phyloP scores from a whole-genome alignment of 2,797 vertebrate genomes.

The Urophycis tenuis region DNA sequence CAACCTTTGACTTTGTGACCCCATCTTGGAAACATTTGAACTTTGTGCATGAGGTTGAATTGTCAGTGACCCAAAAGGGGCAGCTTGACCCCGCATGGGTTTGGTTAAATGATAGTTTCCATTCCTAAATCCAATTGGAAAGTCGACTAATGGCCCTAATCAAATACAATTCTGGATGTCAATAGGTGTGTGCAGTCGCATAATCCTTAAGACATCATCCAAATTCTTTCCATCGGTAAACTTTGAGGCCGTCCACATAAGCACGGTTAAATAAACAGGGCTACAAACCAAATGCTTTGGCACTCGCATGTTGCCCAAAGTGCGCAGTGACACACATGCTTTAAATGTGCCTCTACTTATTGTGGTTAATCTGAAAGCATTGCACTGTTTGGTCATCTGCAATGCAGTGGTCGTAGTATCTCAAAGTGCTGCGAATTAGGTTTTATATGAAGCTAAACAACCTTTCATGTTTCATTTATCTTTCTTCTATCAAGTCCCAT shows the following conservation, averaged over 20 bases:
- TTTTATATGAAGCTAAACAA: conserved; percentile 50
- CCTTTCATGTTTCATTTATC: conserved; percentile 52
- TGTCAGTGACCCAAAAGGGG: conserved; percentile 4
- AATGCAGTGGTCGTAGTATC: conserved; percentile 38
- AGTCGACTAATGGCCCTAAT: conserved; percentile 1
- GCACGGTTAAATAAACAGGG: conserved; percentile 22
- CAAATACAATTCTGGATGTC: neutral
- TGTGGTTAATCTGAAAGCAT: conserved; percentile 36
- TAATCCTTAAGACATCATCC: neutral
- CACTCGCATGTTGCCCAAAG: conserved; percentile 19
- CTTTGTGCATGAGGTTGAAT: conserved; percentile 8
- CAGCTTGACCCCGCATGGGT: conserved; percentile 13
- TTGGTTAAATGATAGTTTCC: conserved; percentile 13
- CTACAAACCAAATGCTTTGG: conserved; percentile 19
- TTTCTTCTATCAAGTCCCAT: conserved; percentile 36
- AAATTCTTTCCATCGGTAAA: conserved; percentile 11
- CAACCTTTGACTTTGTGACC: conserved; percentile 34
- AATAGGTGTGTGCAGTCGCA: conserved; percentile 2
- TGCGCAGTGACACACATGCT: conserved; percentile 20
- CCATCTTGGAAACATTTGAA: conserved; percentile 27
- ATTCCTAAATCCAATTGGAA: conserved; percentile 16
- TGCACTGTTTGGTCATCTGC: conserved; percentile 32
- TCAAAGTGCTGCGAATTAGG: conserved; percentile 46
- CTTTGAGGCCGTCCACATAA: conserved; percentile 25
- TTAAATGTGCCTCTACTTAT: conserved; percentile 43